Base-by-base conservation (phyloP, 2,888 invertebrate genomes). In the Drosophila mimica region DNA sequence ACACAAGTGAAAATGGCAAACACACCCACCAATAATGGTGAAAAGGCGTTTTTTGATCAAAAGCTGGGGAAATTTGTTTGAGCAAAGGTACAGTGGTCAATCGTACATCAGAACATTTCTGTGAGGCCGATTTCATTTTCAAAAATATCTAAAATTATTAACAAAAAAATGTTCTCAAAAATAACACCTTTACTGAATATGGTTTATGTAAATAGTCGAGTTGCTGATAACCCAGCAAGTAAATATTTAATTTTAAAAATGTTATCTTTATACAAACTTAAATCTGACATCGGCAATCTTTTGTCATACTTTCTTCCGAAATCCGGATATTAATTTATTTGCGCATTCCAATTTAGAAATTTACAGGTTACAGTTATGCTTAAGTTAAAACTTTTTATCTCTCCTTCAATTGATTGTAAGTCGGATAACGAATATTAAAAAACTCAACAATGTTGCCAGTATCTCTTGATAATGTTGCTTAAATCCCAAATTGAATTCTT, bases 1-100 rank as follows among this genome's bases (percentile, higher is more conserved):
- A 81, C 69, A 62, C 52, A 40, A 54, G 33, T 40, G 51, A 53
- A 38, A 36, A 46, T 56, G 33, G 17, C 46, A 34, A 53, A 53
- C 48, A 71, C 63, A 46, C 60, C 65, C 54, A 79, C 62, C 54
- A 62, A 59, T 43, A 31, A 43, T 25, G 33, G 52, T 31, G 31
- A 25, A n/a, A 31, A 62, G 52, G 62, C 51, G 56, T 43, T 33
- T 4, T 43, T 28, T 30, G 60, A 52, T 60, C 60, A 65, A 59
- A 65, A 49, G 25, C n/a, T 36, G 20, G 49, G 15, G 30, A 33
- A 51, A 68, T 40, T 56, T 49, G n/a, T 34, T 34, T 52, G 13
- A 13, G 0, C 11, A 13, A 13, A 36, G 20, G 17, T 36, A 53
- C 53, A 53, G 20, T 13, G 20, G 4, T 15, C 4, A 48, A 1